A percentile compares a stretch with the other conserved stretches of the same genome.
Evolutionary conservation across 2,888 invertebrate species (phyloP).

Genomic region (Tenthredo distinguenda): DNA sequence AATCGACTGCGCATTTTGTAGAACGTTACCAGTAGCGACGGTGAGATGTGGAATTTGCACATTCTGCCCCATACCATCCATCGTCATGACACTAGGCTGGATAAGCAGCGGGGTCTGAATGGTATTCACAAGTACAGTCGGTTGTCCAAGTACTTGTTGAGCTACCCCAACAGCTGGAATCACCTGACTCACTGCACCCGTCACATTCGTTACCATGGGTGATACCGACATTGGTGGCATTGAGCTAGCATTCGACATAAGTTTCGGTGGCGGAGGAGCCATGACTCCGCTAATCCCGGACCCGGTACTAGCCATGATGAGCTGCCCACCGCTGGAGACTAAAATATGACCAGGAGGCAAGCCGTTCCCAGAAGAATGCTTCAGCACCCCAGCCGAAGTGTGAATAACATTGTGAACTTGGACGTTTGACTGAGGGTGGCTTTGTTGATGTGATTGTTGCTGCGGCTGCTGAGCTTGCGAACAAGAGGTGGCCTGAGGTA

Average conservation of each 20-base stretch:
- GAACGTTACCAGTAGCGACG: slow-evolving; percentile 83
- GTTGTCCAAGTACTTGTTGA: slow-evolving; percentile 86
- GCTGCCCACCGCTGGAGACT: slow-evolving; percentile 88
- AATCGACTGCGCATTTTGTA: slow-evolving; percentile 81
- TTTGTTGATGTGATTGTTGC: slow-evolving; percentile 71
- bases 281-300: slow-evolving; percentile 80
- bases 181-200: slow-evolving; percentile 84
- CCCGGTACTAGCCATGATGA: slow-evolving; percentile 84
- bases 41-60: slow-evolving; percentile 84
- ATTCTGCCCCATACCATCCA: slow-evolving; percentile 87
- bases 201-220: slow-evolving; percentile 84
- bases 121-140: slow-evolving; percentile 90
- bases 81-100: slow-evolving; percentile 88
- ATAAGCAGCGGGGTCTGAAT: slow-evolving; percentile 89
- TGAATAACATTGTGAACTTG: slow-evolving; percentile 73
- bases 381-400: slow-evolving; percentile 76
- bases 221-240: slow-evolving; percentile 84
- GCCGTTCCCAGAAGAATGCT: slow-evolving; percentile 78
- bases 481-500: slow-evolving; percentile 78
- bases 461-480: slow-evolving; percentile 65
- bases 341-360: slow-evolving; percentile 85
- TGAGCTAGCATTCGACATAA: slow-evolving; percentile 76
- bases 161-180: slow-evolving; percentile 83
- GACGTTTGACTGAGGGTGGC: slow-evolving; percentile 66
- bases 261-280: slow-evolving; percentile 82